phyloP scores from a whole-genome alignment of 2,888 invertebrate species.

The Elysia crispata region DNA sequence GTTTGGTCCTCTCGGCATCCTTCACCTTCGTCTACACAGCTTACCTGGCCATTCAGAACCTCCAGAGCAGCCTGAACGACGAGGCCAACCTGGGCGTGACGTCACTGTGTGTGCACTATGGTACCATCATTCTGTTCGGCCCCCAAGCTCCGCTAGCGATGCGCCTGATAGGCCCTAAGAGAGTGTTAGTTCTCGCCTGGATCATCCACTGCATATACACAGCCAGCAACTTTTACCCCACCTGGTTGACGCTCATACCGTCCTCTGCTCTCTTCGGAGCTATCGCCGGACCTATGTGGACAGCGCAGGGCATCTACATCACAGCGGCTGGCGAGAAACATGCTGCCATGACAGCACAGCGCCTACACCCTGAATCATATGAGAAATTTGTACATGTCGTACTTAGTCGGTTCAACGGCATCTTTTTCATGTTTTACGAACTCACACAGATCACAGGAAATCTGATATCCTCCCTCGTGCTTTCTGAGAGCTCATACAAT shows the following conservation, averaged over 20 bases:
- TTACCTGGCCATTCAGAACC: slow-evolving; percentile 70
- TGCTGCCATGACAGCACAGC: slow-evolving; percentile 46
- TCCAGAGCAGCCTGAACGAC: slow-evolving; percentile 71
- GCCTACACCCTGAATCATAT: not conserved
- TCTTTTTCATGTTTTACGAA: slow-evolving; percentile 69
- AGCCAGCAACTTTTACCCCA: slow-evolving; percentile 68
- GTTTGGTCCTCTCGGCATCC: slow-evolving; percentile 62
- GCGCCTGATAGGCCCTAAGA: slow-evolving; percentile 45
- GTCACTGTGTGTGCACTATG: slow-evolving; percentile 69
- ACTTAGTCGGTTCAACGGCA: slow-evolving; percentile 68
- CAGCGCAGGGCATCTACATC: slow-evolving; percentile 70
- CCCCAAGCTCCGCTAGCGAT: slow-evolving; percentile 36
- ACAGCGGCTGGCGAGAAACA: slow-evolving; percentile 65
- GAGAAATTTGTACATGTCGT: slow-evolving; percentile 55
- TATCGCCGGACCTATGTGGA: slow-evolving; percentile 71
- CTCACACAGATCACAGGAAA: slow-evolving; percentile 71
- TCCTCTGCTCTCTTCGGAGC: slow-evolving; percentile 69
- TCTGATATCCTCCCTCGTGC: slow-evolving; percentile 68
- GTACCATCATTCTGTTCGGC: slow-evolving; percentile 60
- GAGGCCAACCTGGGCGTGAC: slow-evolving; percentile 65
- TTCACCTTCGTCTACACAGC: slow-evolving; percentile 71
- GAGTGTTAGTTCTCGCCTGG: slow-evolving; percentile 61
- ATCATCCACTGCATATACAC: slow-evolving; percentile 66
- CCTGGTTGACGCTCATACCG: slow-evolving; percentile 66
- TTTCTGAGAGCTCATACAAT: slow-evolving; percentile 58